Base-by-base conservation (phyloP, 2,797 vertebrate species). In the Leucoraja ocellata region DNA sequence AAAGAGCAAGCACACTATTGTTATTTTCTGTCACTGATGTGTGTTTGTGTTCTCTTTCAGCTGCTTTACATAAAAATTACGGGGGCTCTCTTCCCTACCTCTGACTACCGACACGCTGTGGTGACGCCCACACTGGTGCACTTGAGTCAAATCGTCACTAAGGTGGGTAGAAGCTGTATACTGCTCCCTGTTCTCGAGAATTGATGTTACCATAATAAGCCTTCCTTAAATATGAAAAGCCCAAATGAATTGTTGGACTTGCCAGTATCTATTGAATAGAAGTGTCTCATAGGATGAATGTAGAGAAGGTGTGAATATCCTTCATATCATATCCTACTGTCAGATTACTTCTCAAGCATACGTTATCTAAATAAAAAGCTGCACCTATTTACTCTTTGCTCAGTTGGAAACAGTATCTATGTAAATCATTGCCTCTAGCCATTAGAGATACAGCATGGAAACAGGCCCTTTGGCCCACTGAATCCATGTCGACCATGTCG, bases 51-150 rank as follows among this genome's bases (percentile, higher is more conserved):
- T 39, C 76, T 83, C 74, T 91, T 93, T 93, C 94, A 99, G 99
- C 96, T 99, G 1, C 78, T 99, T 93, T 97, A 98, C 94, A 95
- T 99, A 95, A 99, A 98, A 95, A 96, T 99, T 63, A 94, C 95
- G 0, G 97, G 97, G 1, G 94, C 98, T 32, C 94, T 99, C 93
- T 99, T 99, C 94, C 98, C 99, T 0, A 97, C 98, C 18, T 99
- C 99, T 0, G 99, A 99, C 95, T 98, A 98, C 96, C 95, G 98
- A 96, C 99, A 99, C 93, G 97, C 98, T 0, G 97, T 99, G 23
- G 97, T 97, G n/a, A 99, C 98, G 9, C 99, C 99, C 0, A 97
- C 98, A 0, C 95, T 99, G 94, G 94, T 98, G 4, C 98, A 97
- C 95, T 97, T 99, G 96, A 97, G 98, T 95, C 98, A 98, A 95